These are phyloP conservation scores for Chloropsis cyanopogon DNA, from an alignment of 2,113 vertebrate species.

Conservation along the genomic window DNA sequence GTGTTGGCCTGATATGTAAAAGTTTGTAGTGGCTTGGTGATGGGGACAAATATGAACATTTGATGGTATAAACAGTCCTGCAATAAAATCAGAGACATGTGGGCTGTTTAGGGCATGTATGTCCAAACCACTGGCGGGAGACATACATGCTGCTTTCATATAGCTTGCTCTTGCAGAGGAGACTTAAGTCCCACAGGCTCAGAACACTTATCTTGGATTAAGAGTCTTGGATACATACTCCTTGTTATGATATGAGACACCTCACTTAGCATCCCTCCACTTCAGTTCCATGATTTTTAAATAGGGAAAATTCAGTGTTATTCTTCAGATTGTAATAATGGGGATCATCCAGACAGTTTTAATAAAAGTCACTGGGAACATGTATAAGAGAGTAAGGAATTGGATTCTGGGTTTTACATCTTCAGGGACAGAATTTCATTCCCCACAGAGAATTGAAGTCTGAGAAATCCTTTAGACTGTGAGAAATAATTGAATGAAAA, in stretches of 20 bases:
- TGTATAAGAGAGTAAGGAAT: not conserved
- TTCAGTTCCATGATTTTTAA: not conserved
- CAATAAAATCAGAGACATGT: not conserved
- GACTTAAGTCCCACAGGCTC: not conserved
- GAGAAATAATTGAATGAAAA: slow-evolving; percentile 14
- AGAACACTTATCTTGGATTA: not conserved
- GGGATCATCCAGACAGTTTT: not conserved
- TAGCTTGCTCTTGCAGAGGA: not conserved
- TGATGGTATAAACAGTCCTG: not conserved
- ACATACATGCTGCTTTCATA: not conserved
- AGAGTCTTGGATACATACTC: not conserved
- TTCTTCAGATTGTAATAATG: not conserved
- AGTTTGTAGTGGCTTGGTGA: not conserved
- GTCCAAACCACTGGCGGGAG: not conserved
- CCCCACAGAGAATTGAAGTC: not conserved
- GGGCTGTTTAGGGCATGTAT: not conserved
- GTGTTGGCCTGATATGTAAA: not conserved
- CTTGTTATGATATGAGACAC: not conserved
- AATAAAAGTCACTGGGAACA: not conserved
- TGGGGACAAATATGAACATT: not conserved
- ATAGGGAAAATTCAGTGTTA: not conserved
- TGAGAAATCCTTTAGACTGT: not conserved
- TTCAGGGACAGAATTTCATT: not conserved
- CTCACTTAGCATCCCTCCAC: not conserved
- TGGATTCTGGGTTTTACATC: not conserved